Evolutionary conservation across 2,113 vertebrate genomes (phyloP).

Genomic region (Cacatua alba): DNA sequence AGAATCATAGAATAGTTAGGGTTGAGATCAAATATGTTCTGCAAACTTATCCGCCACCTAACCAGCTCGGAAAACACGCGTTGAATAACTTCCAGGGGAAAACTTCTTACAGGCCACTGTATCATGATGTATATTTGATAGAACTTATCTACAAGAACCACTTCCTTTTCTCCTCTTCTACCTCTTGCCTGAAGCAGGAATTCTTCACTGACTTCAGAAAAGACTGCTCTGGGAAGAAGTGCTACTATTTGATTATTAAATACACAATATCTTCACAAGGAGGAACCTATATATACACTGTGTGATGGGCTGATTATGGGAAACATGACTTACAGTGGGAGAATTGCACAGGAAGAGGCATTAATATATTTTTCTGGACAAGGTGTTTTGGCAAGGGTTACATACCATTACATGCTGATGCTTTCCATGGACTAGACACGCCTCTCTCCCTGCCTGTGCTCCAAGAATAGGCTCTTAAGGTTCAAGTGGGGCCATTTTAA

Average conservation of each 20-base stretch:
- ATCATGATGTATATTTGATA: neutral
- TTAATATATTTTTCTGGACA: neutral
- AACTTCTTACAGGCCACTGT: neutral
- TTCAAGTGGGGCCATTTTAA: neutral
- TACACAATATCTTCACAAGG: neutral
- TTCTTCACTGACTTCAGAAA: neutral
- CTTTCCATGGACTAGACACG: neutral
- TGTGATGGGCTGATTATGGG: neutral
- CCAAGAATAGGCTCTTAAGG: neutral
- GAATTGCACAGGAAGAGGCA: neutral
- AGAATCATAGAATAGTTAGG: too few relatives aligned
- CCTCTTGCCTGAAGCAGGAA: neutral
- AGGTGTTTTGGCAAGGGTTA: neutral
- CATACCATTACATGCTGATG: neutral
- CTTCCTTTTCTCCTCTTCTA: neutral
- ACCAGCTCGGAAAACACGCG: neutral
- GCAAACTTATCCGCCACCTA: neutral
- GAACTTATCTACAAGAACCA: neutral
- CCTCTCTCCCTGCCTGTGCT: neutral
- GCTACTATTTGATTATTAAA: neutral
- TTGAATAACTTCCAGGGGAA: neutral
- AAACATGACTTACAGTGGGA: neutral
- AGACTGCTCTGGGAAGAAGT: neutral
- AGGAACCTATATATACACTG: neutral
- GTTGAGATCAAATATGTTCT: neutral